Evolutionary conservation across 2,888 invertebrate species (phyloP).

Genomic region (Caenorhabditis uteleia): DNA sequence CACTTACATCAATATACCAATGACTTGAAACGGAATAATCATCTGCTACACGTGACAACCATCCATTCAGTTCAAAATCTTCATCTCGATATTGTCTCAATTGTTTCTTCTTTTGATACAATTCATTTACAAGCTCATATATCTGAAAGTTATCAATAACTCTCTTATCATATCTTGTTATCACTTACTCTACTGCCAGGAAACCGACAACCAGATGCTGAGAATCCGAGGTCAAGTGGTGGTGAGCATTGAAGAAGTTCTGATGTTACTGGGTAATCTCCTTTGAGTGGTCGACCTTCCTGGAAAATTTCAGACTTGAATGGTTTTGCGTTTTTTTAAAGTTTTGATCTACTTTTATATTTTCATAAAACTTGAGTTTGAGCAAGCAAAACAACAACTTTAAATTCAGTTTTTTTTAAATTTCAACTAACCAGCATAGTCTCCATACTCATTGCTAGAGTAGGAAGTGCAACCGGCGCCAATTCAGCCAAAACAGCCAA

Average conservation of each 20-base stretch:
- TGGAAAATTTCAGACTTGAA: too few relatives aligned
- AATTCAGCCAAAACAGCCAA: constrained; percentile 72
- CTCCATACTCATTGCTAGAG: constrained; percentile 69
- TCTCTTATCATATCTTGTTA: constrained; percentile 10
- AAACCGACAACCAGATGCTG: constrained; percentile 56
- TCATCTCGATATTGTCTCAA: constrained; percentile 48
- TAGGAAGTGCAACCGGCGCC: constrained; percentile 71
- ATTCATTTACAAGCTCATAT: constrained; percentile 65
- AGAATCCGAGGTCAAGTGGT: constrained; percentile 46
- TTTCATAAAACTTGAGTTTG: neutral
- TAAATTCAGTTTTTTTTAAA: too few relatives aligned
- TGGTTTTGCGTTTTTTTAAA: too few relatives aligned
- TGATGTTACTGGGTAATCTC: constrained; percentile 47
- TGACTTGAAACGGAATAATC: constrained; percentile 56
- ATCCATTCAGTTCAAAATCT: constrained; percentile 63
- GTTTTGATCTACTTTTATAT: neutral
- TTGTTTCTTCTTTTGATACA: constrained; percentile 38
- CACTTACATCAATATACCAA: constrained; percentile 63
- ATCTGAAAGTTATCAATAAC: constrained; percentile 28
- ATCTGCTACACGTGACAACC: constrained; percentile 62
- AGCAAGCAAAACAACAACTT: too few relatives aligned
- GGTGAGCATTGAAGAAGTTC: constrained; percentile 57
- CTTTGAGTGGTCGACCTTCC: constrained; percentile 27
- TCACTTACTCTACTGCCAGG: constrained; percentile 48
- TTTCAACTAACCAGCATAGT: constrained; percentile 47